Base-by-base conservation (phyloP, 2,888 invertebrate species). In the Caenorhabditis japonica region DNA sequence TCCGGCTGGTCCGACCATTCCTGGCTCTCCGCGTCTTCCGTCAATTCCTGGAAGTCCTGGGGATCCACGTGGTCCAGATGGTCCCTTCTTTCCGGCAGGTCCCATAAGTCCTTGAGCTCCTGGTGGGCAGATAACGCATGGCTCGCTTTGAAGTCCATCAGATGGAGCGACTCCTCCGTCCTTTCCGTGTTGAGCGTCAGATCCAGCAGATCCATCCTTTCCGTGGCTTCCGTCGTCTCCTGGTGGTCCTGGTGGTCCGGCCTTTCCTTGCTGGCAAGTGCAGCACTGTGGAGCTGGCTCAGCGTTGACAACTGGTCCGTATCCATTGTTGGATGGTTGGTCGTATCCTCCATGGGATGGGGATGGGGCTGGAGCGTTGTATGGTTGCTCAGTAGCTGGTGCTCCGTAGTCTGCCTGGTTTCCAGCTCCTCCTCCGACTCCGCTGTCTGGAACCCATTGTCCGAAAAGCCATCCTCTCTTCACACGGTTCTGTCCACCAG, bases 1-100 rank as follows among this genome's bases (percentile, higher is more conserved):
- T 60, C 85, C 85, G n/a, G 84, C 77, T 39, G 86, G 82, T 77
- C 86, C 86, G 17, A 77, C 79, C 86, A 86, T 87, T 55, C 86
- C 86, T 34, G 83, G 82, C 46, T 85, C 84, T 71, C 85, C 85
- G 10, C 84, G 81, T 62, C 78, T 68, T 75, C 86, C 86, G 60
- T 86, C 85, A 58, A 84, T 80, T 72, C 86, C 86, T 30, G 78
- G 80, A 13, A 75, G 66, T 74, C 83, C 83, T 43, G 83, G 78
- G 15, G 81, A 73, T 76, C 83, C 83, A 21, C 83, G 69, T 47
- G 83, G 76, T 79, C 82, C 79, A 15, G 80, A 75, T 49, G 85
- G 85, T 79, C 85, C 85, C 74, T 84, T 84, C 59, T 77, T 64
- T 75, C 85, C 85, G 30, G 84, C 78, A 27, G 69, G 47, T 72